phyloP scores from a whole-genome alignment of 1,140 invertebrate species.

The Oscheius sp. region DNA sequence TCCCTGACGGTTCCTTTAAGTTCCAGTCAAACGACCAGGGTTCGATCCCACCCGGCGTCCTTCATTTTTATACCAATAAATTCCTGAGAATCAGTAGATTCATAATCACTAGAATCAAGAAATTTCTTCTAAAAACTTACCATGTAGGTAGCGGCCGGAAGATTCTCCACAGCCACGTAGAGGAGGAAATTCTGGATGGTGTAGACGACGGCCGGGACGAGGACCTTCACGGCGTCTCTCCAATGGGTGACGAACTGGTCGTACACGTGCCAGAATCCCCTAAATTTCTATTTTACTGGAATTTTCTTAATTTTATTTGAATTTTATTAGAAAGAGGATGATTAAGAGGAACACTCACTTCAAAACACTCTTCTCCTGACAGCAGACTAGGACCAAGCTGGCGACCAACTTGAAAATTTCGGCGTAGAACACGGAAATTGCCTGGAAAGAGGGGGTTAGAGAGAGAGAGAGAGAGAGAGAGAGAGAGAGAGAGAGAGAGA shows the following conservation, averaged over 20 bases:
- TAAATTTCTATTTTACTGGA: too few species aligned
- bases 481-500: neutral
- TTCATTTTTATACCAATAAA: too few species aligned
- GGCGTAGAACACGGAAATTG: constrained; percentile 83
- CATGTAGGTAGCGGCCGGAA: constrained; percentile 98
- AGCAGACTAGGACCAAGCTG: constrained; percentile 74
- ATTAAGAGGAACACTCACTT: constrained; percentile 48
- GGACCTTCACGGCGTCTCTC: constrained; percentile 80
- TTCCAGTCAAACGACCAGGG: too few species aligned
- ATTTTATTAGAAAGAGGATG: constrained; percentile 35
- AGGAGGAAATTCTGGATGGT: constrained; percentile 95
- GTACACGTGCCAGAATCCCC: constrained; percentile 8
- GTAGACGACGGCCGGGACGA: constrained; percentile 90
- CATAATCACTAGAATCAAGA: too few species aligned
- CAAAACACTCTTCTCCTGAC: constrained; percentile 72
- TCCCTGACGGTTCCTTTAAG: too few species aligned
- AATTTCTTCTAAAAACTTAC: constrained; percentile 67
- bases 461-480: neutral
- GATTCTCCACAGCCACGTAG: constrained; percentile 91
- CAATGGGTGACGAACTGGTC: constrained; percentile 62
- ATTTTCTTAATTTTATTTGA: too few species aligned
- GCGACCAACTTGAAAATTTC: constrained; percentile 86
- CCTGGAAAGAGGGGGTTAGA: constrained; percentile 17
- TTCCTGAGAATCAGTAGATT: too few species aligned
- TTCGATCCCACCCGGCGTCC: too few species aligned